Conservation (phyloP, 2,888 invertebrate genomes). For the Lasius platythorax region DNA sequence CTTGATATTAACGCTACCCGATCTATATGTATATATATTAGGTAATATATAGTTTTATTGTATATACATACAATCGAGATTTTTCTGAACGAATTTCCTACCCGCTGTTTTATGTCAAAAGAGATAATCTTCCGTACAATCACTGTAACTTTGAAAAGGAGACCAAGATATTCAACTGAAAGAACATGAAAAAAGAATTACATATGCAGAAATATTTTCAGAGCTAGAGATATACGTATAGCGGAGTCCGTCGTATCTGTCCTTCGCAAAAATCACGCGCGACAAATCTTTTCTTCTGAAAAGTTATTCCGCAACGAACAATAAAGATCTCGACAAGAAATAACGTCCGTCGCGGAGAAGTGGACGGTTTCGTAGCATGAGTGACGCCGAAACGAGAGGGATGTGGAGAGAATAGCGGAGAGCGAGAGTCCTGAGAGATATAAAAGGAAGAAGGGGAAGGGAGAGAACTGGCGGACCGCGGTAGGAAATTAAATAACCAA, state of each 20-base stretch:
- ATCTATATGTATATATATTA: not conserved
- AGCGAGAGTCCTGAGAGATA: conserved; percentile 18
- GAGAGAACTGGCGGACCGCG: conserved; percentile 60
- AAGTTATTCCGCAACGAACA: conserved; percentile 41
- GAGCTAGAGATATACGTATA: not conserved
- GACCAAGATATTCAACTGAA: conserved; percentile 18
- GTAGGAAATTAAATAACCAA: conserved; percentile 84
- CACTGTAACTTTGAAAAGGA: conserved; percentile 8
- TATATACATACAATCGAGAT: not conserved
- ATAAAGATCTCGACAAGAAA: conserved; percentile 59
- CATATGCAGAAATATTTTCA: conserved; percentile 2
- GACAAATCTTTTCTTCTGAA: conserved; percentile 39
- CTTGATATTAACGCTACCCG: conserved; percentile 22
- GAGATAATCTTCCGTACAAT: conserved; percentile 26
- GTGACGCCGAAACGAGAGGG: conserved; percentile 35
- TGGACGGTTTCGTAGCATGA: conserved; percentile 42
- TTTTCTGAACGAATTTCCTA: conserved; percentile 5
- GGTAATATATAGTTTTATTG: not conserved
- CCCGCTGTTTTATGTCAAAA: not conserved
- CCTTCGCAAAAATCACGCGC: conserved; percentile 5
- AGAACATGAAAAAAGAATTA: conserved; percentile 4
- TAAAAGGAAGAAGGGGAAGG: conserved; percentile 26
- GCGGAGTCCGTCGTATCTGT: not conserved
- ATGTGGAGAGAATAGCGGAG: conserved; percentile 26
- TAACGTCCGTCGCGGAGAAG: conserved; percentile 45